These are phyloP conservation scores for Pseudococcus jackbeardsleyi DNA, from an alignment of 2,888 invertebrate species.

Conservation along the genomic window DNA sequence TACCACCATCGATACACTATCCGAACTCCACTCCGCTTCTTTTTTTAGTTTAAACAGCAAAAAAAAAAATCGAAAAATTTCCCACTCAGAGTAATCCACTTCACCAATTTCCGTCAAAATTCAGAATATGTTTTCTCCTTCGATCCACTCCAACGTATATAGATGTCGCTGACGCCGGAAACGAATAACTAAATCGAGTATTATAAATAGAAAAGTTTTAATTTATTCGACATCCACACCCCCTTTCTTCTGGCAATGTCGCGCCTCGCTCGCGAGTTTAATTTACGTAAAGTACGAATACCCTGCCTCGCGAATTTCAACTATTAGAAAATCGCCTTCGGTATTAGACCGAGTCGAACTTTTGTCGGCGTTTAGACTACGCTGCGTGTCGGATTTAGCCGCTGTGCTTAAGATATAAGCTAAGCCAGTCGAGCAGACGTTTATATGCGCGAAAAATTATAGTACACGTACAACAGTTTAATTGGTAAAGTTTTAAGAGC, in stretches of 20 bases:
- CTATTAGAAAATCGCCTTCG: conserved; percentile 12
- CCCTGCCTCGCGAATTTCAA: not conserved
- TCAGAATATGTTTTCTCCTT: too few species aligned
- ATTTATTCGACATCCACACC: not conserved
- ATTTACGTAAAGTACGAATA: not conserved
- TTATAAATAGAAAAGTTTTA: not conserved
- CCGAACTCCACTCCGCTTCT: too few species aligned
- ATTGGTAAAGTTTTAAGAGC: conserved; percentile 12
- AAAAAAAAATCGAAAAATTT: too few species aligned
- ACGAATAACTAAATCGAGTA: not conserved
- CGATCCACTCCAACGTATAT: not conserved
- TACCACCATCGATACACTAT: too few species aligned
- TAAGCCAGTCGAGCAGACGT: not conserved
- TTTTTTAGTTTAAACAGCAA: too few species aligned
- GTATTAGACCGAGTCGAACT: not conserved
- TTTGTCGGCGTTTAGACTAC: not conserved
- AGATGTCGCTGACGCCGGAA: not conserved
- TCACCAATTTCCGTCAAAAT: too few species aligned
- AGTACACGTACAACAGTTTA: not conserved
- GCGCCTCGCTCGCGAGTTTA: not conserved
- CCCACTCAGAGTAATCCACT: too few species aligned
- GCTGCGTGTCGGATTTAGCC: not conserved
- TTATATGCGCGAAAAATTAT: conserved; percentile 12
- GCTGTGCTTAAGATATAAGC: not conserved
- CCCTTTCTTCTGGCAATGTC: not conserved